Base-by-base conservation (phyloP, 2,888 invertebrate genomes). In the Pediacus dermestoides region DNA sequence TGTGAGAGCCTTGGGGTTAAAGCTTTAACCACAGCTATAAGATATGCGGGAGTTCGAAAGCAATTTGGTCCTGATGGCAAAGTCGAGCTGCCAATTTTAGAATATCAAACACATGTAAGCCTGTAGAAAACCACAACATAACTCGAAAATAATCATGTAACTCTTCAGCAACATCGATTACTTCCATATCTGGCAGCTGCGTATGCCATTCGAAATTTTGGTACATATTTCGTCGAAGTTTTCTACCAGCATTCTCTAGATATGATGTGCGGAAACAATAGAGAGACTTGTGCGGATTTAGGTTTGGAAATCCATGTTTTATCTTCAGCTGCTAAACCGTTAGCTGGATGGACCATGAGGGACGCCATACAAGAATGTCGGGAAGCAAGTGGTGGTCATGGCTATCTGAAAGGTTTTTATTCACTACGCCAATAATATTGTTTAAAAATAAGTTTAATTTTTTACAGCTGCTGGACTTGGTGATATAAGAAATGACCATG, bases 381-480 rank as follows among this genome's bases (percentile, higher is more conserved):
- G 40, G 95, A 95, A 70, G 86, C 90, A 0, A 94, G 95, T 63
- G 96, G 93, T 2, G 96, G 96, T 4, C 95, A 96, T 69, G 96
- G 96, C 0, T 96, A 93, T 63, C 68, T 88, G 2, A 82, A 81
- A 71, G 78, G 81, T 81, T 9, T 37, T 33, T 36, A n/a, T n/a
- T n/a, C n/a, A n/a, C n/a, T n/a, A n/a, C n/a, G n/a, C n/a, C n/a
- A n/a, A n/a, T n/a, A n/a, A n/a, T n/a, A n/a, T n/a, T n/a, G n/a
- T n/a, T n/a, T n/a, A 27, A 12, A 38, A 15, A n/a, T n/a, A 30
- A 31, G 15, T 35, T 25, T 31, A 37, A 30, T 9, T 44, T 40
- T 27, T 58, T 61, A 2, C 58, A 87, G 88, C 81, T 21, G 70
- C 87, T 15, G 79, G 82, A 9, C 70, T 92, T 34, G 86, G 88